phyloP scores from a whole-genome alignment of 2,888 invertebrate genomes.

The Hyposoter dolosus region DNA sequence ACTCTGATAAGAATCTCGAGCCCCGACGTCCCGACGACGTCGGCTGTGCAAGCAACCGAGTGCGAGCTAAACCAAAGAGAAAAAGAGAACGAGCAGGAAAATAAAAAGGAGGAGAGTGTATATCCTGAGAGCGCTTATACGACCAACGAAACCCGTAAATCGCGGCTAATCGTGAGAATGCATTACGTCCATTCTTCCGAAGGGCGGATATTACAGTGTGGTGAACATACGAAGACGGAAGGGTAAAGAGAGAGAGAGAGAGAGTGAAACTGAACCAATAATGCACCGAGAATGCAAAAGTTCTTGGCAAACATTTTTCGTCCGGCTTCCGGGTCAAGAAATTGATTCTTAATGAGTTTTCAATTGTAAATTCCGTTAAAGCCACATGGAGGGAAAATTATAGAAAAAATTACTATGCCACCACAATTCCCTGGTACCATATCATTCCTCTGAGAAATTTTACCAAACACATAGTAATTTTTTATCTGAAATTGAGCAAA shows the following conservation, averaged over 20 bases:
- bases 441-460: too few species aligned
- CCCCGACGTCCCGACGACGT: conserved; percentile 67
- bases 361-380: neutral
- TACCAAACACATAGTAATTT: too few species aligned
- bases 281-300: neutral
- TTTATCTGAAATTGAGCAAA: too few species aligned
- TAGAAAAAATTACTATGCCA: too few species aligned
- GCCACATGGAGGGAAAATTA: neutral
- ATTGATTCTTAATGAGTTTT: neutral
- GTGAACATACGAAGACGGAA: conserved; percentile 12
- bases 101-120: conserved; percentile 52
- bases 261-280: neutral
- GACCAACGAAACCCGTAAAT: conserved; percentile 69
- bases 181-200: conserved; percentile 65
- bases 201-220: conserved; percentile 52
- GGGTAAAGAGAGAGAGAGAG: neutral
- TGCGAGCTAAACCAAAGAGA: conserved; percentile 54
- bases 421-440: too few species aligned
- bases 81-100: conserved; percentile 60
- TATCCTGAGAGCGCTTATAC: conserved; percentile 61
- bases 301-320: neutral
- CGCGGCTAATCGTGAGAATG: conserved; percentile 71
- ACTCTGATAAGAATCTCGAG: conserved; percentile 69
- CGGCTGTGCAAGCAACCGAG: conserved; percentile 62
- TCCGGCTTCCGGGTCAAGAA: neutral